Base-by-base conservation (phyloP, 2,113 vertebrate genomes). In the Scolopax mira region DNA sequence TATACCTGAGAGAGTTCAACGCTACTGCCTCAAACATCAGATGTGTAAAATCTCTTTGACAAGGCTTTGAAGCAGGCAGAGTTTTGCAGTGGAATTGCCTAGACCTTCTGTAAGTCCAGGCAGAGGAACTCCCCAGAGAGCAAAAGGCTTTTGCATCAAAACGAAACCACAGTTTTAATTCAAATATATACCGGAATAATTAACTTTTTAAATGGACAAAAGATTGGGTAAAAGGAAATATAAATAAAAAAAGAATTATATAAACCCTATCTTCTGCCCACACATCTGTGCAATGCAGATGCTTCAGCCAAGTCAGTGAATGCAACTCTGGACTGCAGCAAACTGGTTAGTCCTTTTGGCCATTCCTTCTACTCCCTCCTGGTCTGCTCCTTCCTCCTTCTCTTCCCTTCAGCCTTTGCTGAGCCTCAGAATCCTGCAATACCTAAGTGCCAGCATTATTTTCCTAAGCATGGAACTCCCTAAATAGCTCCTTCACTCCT, bases 41-140 rank as follows among this genome's bases (percentile, higher is more conserved):
- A 64, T 79, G 66, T 79, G 62, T 44, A 44, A 82, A 93, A 82
- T 64, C 66, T 79, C 60, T 93, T 91, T 94, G 66, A 79, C 72
- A 69, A 87, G 35, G 74, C 85, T 91, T 94, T 93, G 90, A 96
- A 82, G 85, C 65, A 72, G 65, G n/a, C 81, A 91, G 46, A 92
- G 42, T 72, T 84, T 88, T 92, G 75, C 75, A 86, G n/a, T 62
- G 60, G 48, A 80, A 69, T 51, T 90, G 67, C 39, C 51, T 71
- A 85, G 62, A 62, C 44, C 54, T 73, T 85, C 71, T 80, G 23
- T 46, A 66, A 42, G 28, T 39, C 49, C 39, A 48, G 44, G 66
- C 44, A 84, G 48, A 81, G 30, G 37, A 85, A 52, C 16, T 85
- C 85, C 49, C 37, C 60, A 85, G 79, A 51, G 71, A 22, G 24